Evolutionary conservation across 2,888 invertebrate species (phyloP).

Genomic region (Melinaea marsaeus): DNA sequence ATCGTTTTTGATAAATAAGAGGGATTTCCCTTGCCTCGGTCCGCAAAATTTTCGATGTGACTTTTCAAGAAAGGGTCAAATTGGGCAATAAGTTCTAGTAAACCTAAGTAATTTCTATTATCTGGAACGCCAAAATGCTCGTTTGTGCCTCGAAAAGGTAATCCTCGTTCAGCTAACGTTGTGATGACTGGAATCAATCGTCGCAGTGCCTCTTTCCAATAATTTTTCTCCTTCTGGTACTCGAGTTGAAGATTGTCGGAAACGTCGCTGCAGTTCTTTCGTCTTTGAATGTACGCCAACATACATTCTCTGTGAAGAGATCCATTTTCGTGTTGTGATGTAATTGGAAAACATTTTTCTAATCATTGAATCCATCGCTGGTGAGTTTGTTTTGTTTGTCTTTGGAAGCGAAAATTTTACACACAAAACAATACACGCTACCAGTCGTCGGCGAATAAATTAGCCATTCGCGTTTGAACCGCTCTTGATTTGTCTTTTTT

Average conservation of each 20-base stretch:
- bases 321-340: not conserved
- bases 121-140: not conserved
- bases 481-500: not conserved
- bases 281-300: not conserved
- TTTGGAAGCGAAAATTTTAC: not conserved
- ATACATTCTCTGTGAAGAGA: not conserved
- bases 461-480: not conserved
- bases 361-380: not conserved
- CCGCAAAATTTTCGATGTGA: not conserved
- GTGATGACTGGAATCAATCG: not conserved
- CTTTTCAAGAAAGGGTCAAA: not conserved
- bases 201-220: not conserved
- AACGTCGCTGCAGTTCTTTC: not conserved
- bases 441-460: not conserved
- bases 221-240: not conserved
- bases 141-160: not conserved
- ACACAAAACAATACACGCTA: not conserved
- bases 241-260: not conserved
- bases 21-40: not conserved
- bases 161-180: not conserved
- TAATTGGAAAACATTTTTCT: not conserved
- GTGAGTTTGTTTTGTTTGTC: not conserved
- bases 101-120: not conserved
- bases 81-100: not conserved
- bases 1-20: not conserved